Conservation (phyloP, 2,888 invertebrate species). For the Caenorhabditis doughertyi region DNA sequence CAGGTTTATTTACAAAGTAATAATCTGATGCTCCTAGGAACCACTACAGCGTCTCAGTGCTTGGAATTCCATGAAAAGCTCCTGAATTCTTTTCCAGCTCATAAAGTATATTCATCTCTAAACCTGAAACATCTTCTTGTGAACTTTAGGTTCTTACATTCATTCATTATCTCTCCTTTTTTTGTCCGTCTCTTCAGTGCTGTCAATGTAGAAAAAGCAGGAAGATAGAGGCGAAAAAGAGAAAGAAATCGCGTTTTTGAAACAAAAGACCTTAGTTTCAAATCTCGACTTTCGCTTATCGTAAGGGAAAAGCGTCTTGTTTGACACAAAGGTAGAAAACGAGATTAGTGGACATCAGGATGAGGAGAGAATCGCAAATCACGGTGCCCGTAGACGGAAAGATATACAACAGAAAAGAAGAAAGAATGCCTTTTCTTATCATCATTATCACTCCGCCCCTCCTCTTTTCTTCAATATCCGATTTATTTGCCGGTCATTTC, state of each 20-base stretch:
- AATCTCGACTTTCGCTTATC: constrained; percentile 61
- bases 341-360: constrained; percentile 25
- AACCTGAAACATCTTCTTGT: constrained; percentile 14
- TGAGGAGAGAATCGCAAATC: constrained; percentile 33
- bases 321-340: constrained; percentile 60
- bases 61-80: no score
- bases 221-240: constrained; percentile 16
- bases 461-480: not conserved
- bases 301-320: constrained; percentile 40
- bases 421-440: constrained; percentile 42
- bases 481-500: constrained; percentile 33
- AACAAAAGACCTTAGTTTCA: constrained; percentile 59
- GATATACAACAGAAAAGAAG: constrained; percentile 35
- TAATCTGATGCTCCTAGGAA: no score
- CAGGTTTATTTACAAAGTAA: no score
- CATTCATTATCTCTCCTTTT: constrained; percentile 7
- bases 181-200: not conserved
- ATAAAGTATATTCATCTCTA: not conserved
- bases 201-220: constrained; percentile 30
- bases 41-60: no score
- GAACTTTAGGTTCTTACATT: constrained; percentile 5
- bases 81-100: no score
- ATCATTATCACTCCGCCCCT: constrained; percentile 44
- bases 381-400: constrained; percentile 14
- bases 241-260: constrained; percentile 56